Conservation (phyloP, 2,888 invertebrate genomes). For the Thereva unica region DNA sequence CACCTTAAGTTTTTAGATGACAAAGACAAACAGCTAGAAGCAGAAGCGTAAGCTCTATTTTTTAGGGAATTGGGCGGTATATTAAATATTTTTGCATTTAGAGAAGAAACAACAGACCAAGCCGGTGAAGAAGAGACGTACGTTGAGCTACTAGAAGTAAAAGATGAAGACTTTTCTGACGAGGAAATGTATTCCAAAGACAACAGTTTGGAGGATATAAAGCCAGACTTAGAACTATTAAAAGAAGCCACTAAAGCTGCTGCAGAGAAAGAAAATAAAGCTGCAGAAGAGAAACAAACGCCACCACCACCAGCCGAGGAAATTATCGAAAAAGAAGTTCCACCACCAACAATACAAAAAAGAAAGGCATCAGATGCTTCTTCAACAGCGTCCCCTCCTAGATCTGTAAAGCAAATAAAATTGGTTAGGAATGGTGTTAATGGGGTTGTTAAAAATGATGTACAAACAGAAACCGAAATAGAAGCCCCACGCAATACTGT, state of each 20-base stretch:
- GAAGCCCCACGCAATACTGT: constrained; percentile 2
- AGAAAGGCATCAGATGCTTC: constrained; percentile 9
- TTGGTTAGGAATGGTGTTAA: constrained; percentile 1
- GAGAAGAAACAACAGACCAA: too few species aligned
- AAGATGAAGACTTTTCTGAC: constrained; percentile 51
- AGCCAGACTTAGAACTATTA: background rate
- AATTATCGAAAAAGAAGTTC: background rate
- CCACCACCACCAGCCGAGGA: background rate
- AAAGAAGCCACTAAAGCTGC: background rate
- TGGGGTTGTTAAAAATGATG: constrained; percentile 10
- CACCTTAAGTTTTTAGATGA: constrained; percentile 34
- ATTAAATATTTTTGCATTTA: too few species aligned
- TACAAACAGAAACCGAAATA: background rate
- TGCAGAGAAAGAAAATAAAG: background rate
- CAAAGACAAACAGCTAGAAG: constrained; percentile 43
- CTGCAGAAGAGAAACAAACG: background rate
- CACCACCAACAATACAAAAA: constrained; percentile 3
- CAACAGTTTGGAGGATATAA: constrained; percentile 17
- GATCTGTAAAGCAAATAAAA: background rate
- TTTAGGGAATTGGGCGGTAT: background rate
- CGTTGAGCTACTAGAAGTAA: constrained; percentile 55
- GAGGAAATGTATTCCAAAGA: constrained; percentile 45
- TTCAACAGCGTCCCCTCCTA: too few species aligned
- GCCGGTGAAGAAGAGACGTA: constrained; percentile 43
- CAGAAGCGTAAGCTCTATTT: constrained; percentile 52